phyloP scores from a whole-genome alignment of 2,888 invertebrate species.

The Lasioglossum calceatum region DNA sequence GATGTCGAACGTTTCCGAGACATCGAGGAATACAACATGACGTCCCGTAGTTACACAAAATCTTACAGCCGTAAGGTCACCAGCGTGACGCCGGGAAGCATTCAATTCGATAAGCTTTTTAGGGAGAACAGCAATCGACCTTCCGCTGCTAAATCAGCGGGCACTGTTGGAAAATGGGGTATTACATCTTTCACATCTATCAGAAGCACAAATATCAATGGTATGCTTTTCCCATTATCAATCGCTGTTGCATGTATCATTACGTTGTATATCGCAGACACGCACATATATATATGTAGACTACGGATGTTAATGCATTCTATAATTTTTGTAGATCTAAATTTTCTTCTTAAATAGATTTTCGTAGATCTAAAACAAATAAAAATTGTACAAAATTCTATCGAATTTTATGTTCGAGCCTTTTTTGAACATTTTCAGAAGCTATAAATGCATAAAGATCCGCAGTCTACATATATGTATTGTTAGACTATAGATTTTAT shows the following conservation, averaged over 20 bases:
- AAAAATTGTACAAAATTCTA: no score
- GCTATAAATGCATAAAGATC: no score
- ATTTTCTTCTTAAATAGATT: no score
- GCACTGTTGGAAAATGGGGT: conserved; percentile 97
- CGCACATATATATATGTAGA: background rate
- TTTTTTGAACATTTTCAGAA: no score
- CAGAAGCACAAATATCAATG: conserved; percentile 90
- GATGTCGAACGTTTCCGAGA: conserved; percentile 71
- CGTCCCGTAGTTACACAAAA: conserved; percentile 83
- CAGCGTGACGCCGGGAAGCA: conserved; percentile 85
- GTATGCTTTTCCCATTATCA: conserved; percentile 80
- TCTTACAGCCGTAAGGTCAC: conserved; percentile 82
- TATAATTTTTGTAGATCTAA: no score
- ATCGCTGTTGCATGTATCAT: background rate
- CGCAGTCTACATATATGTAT: background rate
- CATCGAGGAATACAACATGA: conserved; percentile 76
- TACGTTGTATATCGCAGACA: background rate
- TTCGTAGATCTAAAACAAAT: no score
- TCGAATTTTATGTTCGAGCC: no score
- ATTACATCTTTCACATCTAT: conserved; percentile 97
- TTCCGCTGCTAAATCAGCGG: conserved; percentile 94
- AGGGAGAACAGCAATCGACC: conserved; percentile 94
- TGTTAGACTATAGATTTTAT: background rate
- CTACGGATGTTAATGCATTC: no score
- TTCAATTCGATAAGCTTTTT: conserved; percentile 88